Evolutionary conservation across 2,797 vertebrate species (phyloP).

Genomic region (Enteromius argenteus): DNA sequence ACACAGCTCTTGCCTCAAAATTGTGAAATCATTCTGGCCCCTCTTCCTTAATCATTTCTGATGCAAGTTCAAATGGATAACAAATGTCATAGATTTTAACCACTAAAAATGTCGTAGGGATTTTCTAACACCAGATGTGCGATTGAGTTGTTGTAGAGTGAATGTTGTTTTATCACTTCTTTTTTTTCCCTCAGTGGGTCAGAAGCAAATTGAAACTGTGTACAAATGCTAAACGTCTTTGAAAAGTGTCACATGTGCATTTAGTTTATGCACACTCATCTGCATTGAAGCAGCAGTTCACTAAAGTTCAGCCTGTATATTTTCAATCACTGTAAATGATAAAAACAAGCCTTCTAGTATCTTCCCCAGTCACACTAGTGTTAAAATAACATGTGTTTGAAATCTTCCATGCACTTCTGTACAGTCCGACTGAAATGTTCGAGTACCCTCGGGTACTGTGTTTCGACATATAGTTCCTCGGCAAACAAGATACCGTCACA

Average conservation of each 20-base stretch:
- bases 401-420: conserved; percentile 13
- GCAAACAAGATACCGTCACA: background rate
- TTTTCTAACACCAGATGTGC: conserved; percentile 53
- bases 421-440: conserved; percentile 11
- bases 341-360: conserved; percentile 8
- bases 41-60: conserved; percentile 64
- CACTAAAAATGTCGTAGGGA: conserved; percentile 39
- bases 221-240: conserved; percentile 40
- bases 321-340: conserved; percentile 1
- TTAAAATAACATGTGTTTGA: background rate
- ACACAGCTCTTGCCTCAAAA: conserved; percentile 93
- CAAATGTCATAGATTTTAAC: conserved; percentile 45
- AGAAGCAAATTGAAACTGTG: conserved; percentile 31
- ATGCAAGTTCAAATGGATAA: conserved; percentile 46
- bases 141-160: conserved; percentile 38
- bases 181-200: background rate
- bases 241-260: conserved; percentile 39
- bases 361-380: conserved; percentile 22
- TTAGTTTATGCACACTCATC: conserved; percentile 20
- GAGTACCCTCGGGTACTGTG: conserved; percentile 29
- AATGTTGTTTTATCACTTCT: conserved; percentile 47
- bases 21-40: conserved; percentile 74
- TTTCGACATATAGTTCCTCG: conserved; percentile 22
- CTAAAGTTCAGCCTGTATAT: conserved; percentile 21
- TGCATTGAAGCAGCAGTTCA: conserved; percentile 30